phyloP scores from a whole-genome alignment of 2,888 invertebrate species.

The Miltochrista miniata region DNA sequence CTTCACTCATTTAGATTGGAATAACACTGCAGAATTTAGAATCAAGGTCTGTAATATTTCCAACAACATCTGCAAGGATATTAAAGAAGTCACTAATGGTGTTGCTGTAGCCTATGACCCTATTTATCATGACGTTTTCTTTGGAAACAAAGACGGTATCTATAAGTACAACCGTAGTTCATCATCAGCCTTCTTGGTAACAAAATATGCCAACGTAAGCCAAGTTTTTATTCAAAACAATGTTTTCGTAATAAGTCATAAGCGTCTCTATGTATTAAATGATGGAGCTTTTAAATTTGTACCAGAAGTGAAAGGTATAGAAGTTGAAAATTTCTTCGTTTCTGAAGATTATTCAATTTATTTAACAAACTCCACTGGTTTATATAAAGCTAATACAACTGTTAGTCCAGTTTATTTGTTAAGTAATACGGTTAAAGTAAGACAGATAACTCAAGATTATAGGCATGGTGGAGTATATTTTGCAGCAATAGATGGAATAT shows the following conservation, averaged over 20 bases:
- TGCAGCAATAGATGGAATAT: not conserved
- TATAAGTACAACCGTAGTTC: not conserved
- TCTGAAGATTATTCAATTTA: not conserved
- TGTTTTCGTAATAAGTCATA: not conserved
- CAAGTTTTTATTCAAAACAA: not conserved
- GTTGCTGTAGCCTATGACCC: not conserved
- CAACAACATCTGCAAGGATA: not conserved
- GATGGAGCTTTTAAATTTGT: not conserved
- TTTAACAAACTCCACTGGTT: not conserved
- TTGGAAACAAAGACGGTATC: not conserved
- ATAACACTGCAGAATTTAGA: not conserved
- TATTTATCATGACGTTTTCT: not conserved
- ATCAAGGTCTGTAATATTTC: not conserved
- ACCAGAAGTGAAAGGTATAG: not conserved
- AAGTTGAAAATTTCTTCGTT: not conserved
- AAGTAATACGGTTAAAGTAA: not conserved
- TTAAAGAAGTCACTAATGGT: not conserved
- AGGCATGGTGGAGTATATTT: not conserved
- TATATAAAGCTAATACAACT: not conserved
- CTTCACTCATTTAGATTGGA: not conserved
- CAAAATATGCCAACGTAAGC: not conserved
- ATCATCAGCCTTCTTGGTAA: not conserved
- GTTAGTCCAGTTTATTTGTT: not conserved
- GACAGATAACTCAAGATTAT: slow-evolving; percentile 2
- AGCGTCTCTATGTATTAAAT: not conserved